Base-by-base conservation (phyloP, 2,113 vertebrate species). In the Thymallus thymallus region DNA sequence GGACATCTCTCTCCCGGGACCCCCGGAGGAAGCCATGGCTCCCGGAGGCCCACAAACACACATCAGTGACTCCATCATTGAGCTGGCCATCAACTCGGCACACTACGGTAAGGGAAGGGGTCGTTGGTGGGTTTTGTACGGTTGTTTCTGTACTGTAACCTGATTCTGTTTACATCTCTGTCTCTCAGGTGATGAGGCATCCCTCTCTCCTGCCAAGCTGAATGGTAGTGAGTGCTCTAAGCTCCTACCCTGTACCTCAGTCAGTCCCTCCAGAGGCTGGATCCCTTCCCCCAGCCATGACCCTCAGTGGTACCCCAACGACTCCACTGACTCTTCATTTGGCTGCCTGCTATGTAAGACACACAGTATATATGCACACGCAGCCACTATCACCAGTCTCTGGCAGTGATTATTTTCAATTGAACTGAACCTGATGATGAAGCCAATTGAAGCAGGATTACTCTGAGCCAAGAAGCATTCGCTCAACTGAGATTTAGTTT, bases 1-100 rank as follows among this genome's bases (percentile, higher is more conserved):
- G 82, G 98, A 99, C 87, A 97, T 99, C 79, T 99, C 98, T 29
- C 93, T 99, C 2, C 98, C 98, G 0, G 98, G 97, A 1, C 97
- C 96, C 0, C 97, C 97, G 0, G 98, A 99, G 73, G 98, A 99
- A 66, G 94, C 95, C 20, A 93, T 99, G 6, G 94, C 95, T 0
- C 94, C 97, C 10, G 97, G 96, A 68, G 97, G 96, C 51, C 87
- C 95, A 14, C 94, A 95, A 69, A 95, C 94, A 0, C 98, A 98
- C 65, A 98, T 99, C 91, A 98, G 98, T 0, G 98, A 99, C 90
- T 98, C 97, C 48, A 98, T 99, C 88, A 99, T 99, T 0, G 98
- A 99, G 88, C 95, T 99, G 1, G 98, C 97, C 76, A 99, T 99
- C 90, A 98, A 96, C 90, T 99, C 98, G 1, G 94, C 95, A 51